Base-by-base conservation (phyloP, 2,113 vertebrate species). In the Ochotona princeps region DNA sequence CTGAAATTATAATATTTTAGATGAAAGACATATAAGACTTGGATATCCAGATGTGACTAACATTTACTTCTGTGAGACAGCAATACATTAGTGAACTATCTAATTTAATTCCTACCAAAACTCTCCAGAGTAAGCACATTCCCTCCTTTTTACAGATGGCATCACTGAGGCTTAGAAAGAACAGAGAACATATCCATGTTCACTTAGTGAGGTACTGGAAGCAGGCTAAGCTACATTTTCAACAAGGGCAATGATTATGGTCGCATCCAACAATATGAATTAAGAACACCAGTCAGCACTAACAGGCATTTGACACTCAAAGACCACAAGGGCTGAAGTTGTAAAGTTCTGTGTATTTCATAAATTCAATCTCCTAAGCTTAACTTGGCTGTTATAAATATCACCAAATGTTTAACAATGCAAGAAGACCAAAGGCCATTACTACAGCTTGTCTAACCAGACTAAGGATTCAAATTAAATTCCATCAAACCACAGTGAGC, bases 401-500 rank as follows among this genome's bases (percentile, higher is more conserved):
- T 85, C 94, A 92, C 79, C 8, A 9, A 95, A 82, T 66, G 91
- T 74, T 95, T 96, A 57, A 95, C 20, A 84, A 96, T 93, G 96
- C 95, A 95, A 96, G 82, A 44, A 75, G 78, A 88, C 85, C 75
- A 89, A 92, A 93, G 60, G 94, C 63, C 86, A 88, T 47, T 86
- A 93, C 90, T 86, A 93, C 81, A 92, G 49, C 87, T 93, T 85
- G 83, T 93, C 82, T 94, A 92, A 94, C 87, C 91, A 95, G 96
- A 96, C 30, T 84, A 89, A 97, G 84, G 94, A 92, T 93, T 96
- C 96, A 95, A 95, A 95, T 88, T 96, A 95, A 97, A 98, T 98
- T 98, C 97, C 97, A 97, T 98, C 97, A 98, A 97, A 92, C 87
- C 94, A 96, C 47, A 87, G n/a, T 38, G 90, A 87, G 92, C 88